These are phyloP conservation scores for Aleiodes sp. DNA, from an alignment of 1,140 invertebrate genomes.

Conservation along the genomic window DNA sequence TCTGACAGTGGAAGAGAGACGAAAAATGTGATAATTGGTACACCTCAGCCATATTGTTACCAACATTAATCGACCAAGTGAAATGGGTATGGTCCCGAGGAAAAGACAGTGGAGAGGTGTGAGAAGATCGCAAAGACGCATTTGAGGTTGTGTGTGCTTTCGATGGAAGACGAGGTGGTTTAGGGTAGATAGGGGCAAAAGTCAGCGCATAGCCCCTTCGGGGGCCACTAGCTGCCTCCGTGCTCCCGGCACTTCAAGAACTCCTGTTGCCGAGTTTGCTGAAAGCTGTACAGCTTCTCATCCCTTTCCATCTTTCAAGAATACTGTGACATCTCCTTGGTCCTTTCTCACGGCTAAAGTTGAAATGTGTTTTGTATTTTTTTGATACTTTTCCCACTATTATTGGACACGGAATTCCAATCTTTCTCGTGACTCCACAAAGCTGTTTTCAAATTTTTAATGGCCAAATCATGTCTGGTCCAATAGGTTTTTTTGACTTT, in stretches of 20 bases:
- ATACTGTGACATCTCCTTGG: constrained; percentile 21
- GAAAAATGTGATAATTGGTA: constrained; percentile 42
- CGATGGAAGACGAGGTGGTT: constrained; percentile 31
- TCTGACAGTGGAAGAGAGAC: background rate
- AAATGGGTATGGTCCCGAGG: background rate
- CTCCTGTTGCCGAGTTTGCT: constrained; percentile 57
- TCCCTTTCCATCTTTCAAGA: constrained; percentile 38
- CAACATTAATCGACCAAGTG: constrained; percentile 33
- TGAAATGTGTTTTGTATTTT: constrained; percentile 13
- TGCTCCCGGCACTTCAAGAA: constrained; percentile 54
- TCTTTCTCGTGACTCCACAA: background rate
- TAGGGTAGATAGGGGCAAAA: constrained; percentile 47
- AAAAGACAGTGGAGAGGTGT: background rate
- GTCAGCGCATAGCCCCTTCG: constrained; percentile 61
- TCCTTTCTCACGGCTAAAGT: constrained; percentile 17
- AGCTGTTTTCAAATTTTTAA: background rate
- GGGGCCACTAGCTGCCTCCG: constrained; percentile 59
- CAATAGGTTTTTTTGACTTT: no score
- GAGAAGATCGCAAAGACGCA: constrained; percentile 9
- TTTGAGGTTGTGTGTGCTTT: constrained; percentile 29
- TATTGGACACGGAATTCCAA: constrained; percentile 20
- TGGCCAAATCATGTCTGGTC: no score
- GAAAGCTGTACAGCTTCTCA: constrained; percentile 40
- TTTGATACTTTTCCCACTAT: constrained; percentile 6
- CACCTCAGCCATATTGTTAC: constrained; percentile 34